Conservation (phyloP, 2,888 invertebrate genomes). For the Andrena marginata region DNA sequence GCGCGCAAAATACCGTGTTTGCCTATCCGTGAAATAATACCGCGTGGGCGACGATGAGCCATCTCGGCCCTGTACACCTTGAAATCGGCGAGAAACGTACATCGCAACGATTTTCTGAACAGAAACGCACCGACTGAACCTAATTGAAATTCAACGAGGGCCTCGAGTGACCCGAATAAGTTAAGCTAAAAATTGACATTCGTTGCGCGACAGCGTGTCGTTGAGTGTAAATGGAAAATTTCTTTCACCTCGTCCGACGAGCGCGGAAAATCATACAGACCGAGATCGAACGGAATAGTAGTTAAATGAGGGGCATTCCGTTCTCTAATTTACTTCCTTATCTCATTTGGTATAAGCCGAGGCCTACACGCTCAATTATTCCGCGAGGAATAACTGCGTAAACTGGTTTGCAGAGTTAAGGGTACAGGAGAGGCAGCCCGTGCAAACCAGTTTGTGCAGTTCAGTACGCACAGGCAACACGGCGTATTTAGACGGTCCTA, state of each 20-base stretch:
- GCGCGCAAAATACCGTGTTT: slow-evolving; percentile 48
- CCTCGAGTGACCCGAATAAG: not conserved
- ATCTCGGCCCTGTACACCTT: not conserved
- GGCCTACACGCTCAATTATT: slow-evolving; percentile 67
- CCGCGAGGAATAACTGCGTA: slow-evolving; percentile 63
- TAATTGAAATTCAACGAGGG: not conserved
- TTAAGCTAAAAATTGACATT: not conserved
- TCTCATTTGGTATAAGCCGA: slow-evolving; percentile 49
- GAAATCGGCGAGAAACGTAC: not conserved
- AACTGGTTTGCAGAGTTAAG: slow-evolving; percentile 65
- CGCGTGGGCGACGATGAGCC: slow-evolving; percentile 9
- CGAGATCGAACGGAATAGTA: slow-evolving; percentile 18
- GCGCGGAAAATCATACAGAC: not conserved
- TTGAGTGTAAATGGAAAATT: not conserved
- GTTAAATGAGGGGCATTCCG: slow-evolving; percentile 32
- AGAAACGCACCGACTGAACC: not conserved
- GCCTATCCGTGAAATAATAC: slow-evolving; percentile 53
- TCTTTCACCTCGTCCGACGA: not conserved
- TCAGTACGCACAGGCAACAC: slow-evolving; percentile 62
- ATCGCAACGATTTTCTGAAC: too few relatives aligned
- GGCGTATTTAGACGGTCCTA: slow-evolving; percentile 65
- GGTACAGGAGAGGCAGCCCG: slow-evolving; percentile 56
- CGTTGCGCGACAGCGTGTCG: not conserved
- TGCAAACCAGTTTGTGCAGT: slow-evolving; percentile 65
- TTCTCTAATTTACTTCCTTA: slow-evolving; percentile 61